A percentile compares a stretch with the other conserved stretches of the same genome.
Evolutionary conservation across 2,113 vertebrate genomes (phyloP).

Genomic region (Toxotes jaculatrix): DNA sequence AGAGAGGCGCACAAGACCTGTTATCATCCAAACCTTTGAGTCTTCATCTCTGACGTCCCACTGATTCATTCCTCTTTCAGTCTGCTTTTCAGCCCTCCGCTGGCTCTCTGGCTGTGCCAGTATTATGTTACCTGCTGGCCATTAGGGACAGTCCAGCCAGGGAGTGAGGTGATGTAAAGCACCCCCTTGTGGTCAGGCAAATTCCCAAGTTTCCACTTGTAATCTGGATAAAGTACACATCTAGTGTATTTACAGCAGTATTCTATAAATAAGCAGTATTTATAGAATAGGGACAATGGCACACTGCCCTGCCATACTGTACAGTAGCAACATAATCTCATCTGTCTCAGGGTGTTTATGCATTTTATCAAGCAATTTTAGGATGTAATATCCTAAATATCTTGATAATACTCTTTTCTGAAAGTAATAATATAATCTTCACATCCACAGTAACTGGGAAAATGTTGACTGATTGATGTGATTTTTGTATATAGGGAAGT

Average conservation of each 20-base stretch:
- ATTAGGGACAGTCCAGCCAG: slow-evolving; percentile 35
- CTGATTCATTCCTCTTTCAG: slow-evolving; percentile 53
- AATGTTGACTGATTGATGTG: background rate
- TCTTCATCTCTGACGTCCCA: slow-evolving; percentile 60
- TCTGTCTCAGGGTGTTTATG: background rate
- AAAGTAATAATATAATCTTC: background rate
- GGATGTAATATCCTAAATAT: background rate
- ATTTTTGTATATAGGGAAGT: background rate
- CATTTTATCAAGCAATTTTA: background rate
- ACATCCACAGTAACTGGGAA: background rate
- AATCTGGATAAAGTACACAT: background rate
- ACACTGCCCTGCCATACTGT: too few species aligned
- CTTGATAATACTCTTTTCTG: background rate
- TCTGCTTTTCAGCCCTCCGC: slow-evolving; percentile 14
- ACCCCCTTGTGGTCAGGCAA: slow-evolving; percentile 74
- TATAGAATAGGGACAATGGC: background rate
- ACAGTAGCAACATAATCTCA: background rate
- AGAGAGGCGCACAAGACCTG: slow-evolving; percentile 44
- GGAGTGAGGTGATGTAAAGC: slow-evolving; percentile 33
- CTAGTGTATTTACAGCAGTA: background rate
- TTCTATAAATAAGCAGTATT: slow-evolving; percentile 1
- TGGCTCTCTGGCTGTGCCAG: slow-evolving; percentile 14
- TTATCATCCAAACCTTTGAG: slow-evolving; percentile 59
- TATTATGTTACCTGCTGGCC: slow-evolving; percentile 44
- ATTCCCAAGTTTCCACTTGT: slow-evolving; percentile 12